phyloP scores from a whole-genome alignment of 1,140 invertebrate species.

The Drosophila neocordata region DNA sequence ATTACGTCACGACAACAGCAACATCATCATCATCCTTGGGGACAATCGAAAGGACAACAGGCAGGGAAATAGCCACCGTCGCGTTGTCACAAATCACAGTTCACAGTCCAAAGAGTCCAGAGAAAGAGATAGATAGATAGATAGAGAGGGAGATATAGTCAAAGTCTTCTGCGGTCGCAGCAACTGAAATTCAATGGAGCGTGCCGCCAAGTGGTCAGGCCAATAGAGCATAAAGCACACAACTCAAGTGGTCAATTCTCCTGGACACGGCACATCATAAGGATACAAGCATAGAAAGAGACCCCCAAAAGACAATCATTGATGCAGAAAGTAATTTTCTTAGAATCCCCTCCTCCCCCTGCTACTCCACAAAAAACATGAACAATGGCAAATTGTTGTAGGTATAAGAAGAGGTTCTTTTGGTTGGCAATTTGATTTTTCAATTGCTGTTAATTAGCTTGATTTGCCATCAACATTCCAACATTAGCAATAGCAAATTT shows the following conservation, averaged over 20 bases:
- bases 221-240: conserved; percentile 78
- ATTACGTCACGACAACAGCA: conserved; percentile 51
- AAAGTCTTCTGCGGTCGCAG: conserved; percentile 60
- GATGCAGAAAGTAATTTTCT: conserved; percentile 55
- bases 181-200: conserved; percentile 53
- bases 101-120: conserved; percentile 18
- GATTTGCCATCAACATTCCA: conserved; percentile 15
- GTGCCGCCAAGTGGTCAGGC: conserved; percentile 60
- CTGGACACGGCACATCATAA: conserved; percentile 41
- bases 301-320: conserved; percentile 50
- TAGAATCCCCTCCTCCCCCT: conserved; percentile 32
- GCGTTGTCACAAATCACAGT: conserved; percentile 55
- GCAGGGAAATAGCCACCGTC: conserved; percentile 14
- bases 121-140: background rate
- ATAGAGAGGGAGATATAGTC: background rate
- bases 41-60: conserved; percentile 19
- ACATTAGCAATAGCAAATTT: conserved; percentile 58
- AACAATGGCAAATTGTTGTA: background rate
- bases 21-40: conserved; percentile 22
- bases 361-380: conserved; percentile 13
- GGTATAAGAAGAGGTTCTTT: background rate
- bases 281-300: conserved; percentile 24
- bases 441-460: conserved; percentile 76
- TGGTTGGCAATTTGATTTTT: conserved; percentile 67
- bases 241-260: conserved; percentile 59